Evolutionary conservation across 35 echinoderm and acorn worm genomes (phyloP), one percentile per base, ranked within the genome.

Genomic region (Acanthaster planci): DNA sequence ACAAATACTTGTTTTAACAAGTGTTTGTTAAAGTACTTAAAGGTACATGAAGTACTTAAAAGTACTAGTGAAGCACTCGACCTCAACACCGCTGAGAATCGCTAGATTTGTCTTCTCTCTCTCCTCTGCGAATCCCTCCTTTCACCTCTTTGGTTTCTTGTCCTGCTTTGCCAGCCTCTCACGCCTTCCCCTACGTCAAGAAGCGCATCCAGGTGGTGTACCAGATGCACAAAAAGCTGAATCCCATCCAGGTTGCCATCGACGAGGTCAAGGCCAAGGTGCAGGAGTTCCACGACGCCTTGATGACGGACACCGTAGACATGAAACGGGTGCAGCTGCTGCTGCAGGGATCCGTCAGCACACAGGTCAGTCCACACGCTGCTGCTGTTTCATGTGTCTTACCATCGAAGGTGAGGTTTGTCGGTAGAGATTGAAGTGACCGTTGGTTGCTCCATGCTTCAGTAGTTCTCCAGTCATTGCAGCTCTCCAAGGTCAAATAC

Each of bases 101-200:
- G 10, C 52, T 55, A 55, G 21, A 10, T 0, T 55, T 0, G 21
- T 14, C 52, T 55, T 55, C 52, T 55, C 52, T 55, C 10, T 55
- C 21, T 55, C 21, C 21, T 21, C 10, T 55, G 10, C 0, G 0
- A 55, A 55, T 55, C 52, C 21, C 18, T 60, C 5, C 8, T 78
- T 14, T 56, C 16, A 79, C 12, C 40, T 55, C 52, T 21, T 60
- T 10, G 2, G 17, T 51, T 78, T 10, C 16, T 51, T 57, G 36
- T 78, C 38, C 21, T 47, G 27, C 34, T 64, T 52, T 55, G 87
- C 14, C 67, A 97, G 95, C 95, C 1, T 93, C 95, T 5, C 95
- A 97, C 76, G 82, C 91, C 37, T 94, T 94, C 92, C 96, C 96
- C 1, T 99, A 99, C 51, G 89, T 99, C 50, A 99, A 93, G 86